Evolutionary conservation across 2,888 invertebrate species (phyloP), one percentile per base, ranked within the genome.

Genomic region (Tinea trinotella): DNA sequence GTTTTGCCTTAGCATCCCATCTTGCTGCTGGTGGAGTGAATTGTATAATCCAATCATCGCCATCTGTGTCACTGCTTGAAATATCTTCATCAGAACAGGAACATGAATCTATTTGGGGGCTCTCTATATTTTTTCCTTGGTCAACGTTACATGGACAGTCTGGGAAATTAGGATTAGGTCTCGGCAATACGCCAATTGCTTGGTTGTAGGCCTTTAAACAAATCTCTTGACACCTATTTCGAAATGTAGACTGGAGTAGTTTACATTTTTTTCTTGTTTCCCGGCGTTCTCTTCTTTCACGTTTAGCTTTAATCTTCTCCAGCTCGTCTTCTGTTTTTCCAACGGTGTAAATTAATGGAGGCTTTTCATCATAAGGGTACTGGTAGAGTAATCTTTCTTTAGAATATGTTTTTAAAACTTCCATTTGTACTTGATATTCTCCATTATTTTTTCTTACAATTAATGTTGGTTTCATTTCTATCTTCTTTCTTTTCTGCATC

Each of bases 121-220:
- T 65, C 1, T 66, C 22, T 40, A 59, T 59, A 53, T 59, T 60
- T 4, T 59, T 54, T 2, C 65, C 59, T 18, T n/a, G n/a, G 20
- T 66, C 59, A 1, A 71, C 71, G 3, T 68, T 55, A 59, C 85
- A 85, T 5, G 85, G 85, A 56, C 85, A 85, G 15, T 74, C 70
- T 0, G 83, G 83, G 54, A 68, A 62, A 54, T 84, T 84, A 0
- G 75, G 70, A 55, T 81, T 74, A 2, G 80, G 76, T 35, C 79
- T 61, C 15, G 85, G 82, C 20, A 76, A 64, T 24, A 84, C 18
- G 2, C 85, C 85, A 52, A 84, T 77, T 0, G 85, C 78, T 68
- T 84, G 84, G 60, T 84, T 80, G 57, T 84, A 85, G 5, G 85
- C 83, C 61, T 84, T 85, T 12, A 83, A 61, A 63, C 85, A 85